Percentiles rank a stretch among this genome's conserved stretches.
Evolutionary conservation across 2,113 vertebrate genomes (phyloP).

Genomic region (Rhea americana): DNA sequence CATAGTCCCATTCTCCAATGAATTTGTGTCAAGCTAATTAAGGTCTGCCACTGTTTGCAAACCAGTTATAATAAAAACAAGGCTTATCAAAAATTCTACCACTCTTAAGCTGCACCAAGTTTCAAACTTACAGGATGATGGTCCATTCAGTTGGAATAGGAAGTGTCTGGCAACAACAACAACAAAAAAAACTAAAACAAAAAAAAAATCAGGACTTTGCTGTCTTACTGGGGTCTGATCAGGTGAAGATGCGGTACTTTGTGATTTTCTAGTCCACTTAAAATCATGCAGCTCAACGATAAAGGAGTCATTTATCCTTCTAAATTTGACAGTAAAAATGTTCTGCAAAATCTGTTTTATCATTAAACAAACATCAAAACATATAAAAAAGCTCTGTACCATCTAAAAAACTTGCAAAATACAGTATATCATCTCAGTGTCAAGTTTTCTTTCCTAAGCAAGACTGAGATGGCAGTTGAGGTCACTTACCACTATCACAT

Average conservation of each 20-base stretch:
- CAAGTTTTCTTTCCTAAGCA: background rate
- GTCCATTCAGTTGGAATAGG: background rate
- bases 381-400: background rate
- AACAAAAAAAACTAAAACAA: too few relatives aligned
- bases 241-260: background rate
- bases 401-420: background rate
- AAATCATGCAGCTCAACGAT: background rate
- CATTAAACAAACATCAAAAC: background rate
- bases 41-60: background rate
- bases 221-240: background rate
- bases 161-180: background rate
- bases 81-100: background rate
- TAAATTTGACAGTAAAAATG: background rate
- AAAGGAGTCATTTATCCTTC: background rate
- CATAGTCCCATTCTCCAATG: background rate
- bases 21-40: background rate
- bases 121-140: background rate
- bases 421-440: fast-evolving
- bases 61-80: background rate
- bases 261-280: background rate
- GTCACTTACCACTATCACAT: background rate
- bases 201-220: background rate
- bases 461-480: fast-evolving
- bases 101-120: background rate
- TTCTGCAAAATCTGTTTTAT: background rate